These are phyloP conservation scores for Spea hammondii DNA, from an alignment of 2,797 vertebrate genomes.

Conservation along the genomic window DNA sequence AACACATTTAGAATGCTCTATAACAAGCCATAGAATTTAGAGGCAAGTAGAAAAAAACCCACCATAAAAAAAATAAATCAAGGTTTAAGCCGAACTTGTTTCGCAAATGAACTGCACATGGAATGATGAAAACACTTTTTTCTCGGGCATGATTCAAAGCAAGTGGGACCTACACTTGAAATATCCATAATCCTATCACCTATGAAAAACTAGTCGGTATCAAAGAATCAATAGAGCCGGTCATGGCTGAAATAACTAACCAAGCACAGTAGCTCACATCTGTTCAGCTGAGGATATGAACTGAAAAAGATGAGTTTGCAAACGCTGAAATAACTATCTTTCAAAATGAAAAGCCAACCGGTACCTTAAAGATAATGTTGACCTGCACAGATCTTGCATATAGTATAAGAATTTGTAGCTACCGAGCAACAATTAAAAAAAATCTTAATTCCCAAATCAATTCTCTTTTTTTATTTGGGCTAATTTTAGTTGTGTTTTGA, in stretches of 20 bases:
- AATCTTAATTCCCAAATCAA: too few species aligned
- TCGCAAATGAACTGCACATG: not conserved
- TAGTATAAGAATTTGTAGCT: too few species aligned
- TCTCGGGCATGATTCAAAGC: not conserved
- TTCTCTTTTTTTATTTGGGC: too few species aligned
- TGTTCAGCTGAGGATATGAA: not conserved
- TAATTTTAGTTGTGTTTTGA: too few species aligned
- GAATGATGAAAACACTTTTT: constrained; percentile 1
- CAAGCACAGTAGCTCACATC: not conserved
- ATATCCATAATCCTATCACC: constrained; percentile 6
- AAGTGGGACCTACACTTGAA: not conserved
- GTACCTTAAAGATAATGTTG: not conserved
- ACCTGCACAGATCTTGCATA: not conserved
- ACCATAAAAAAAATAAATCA: not conserved
- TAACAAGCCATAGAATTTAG: too few species aligned
- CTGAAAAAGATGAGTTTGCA: not conserved
- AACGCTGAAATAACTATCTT: not conserved
- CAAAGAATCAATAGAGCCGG: constrained; percentile 12
- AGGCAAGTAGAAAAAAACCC: too few species aligned
- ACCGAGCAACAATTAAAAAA: too few species aligned
- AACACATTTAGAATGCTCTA: too few species aligned
- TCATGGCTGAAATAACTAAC: constrained; percentile 1
- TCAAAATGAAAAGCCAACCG: not conserved
- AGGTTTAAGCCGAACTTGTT: not conserved
- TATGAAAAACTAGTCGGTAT: not conserved